Evolutionary conservation across 2,888 invertebrate species (phyloP).

Genomic region (Orchesella flavescens): DNA sequence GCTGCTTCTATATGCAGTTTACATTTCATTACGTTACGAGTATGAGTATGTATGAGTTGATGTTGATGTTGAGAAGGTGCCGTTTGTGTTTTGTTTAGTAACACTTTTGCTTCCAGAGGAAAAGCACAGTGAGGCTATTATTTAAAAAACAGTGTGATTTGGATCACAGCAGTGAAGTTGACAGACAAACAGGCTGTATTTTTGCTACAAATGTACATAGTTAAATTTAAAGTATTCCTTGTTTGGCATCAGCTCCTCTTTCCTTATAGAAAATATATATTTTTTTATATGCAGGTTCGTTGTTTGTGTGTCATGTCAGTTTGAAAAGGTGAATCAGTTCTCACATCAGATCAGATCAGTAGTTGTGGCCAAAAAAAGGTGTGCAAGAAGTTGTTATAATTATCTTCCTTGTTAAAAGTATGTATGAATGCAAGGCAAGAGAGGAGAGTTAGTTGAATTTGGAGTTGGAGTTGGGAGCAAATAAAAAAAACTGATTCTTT

Average conservation of each 20-base stretch:
- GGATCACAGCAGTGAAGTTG: conserved; percentile 12
- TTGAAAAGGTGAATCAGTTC: too few species aligned
- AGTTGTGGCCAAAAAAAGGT: conserved; percentile 33
- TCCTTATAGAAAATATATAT: too few species aligned
- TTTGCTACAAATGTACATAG: too few species aligned
- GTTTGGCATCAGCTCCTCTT: too few species aligned
- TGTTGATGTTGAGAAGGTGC: too few species aligned
- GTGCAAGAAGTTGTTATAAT: conserved; percentile 56
- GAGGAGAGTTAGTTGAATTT: too few species aligned
- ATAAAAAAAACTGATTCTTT: conserved; percentile 39
- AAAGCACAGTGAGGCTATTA: background rate
- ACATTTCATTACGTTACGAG: background rate
- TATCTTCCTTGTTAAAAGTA: conserved; percentile 40
- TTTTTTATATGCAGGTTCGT: too few species aligned
- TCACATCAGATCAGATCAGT: too few species aligned
- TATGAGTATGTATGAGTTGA: background rate
- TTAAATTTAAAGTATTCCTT: too few species aligned
- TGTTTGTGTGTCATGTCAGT: too few species aligned
- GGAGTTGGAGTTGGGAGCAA: background rate
- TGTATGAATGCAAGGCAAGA: too few species aligned
- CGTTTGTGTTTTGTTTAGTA: background rate
- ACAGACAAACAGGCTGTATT: background rate
- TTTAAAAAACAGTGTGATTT: conserved; percentile 3
- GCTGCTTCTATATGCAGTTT: too few species aligned
- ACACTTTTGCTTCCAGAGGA: background rate